A percentile compares a stretch with the other conserved stretches of the same genome.
Conservation (phyloP, 2,113 vertebrate species). For the Vulpes vulpes region DNA sequence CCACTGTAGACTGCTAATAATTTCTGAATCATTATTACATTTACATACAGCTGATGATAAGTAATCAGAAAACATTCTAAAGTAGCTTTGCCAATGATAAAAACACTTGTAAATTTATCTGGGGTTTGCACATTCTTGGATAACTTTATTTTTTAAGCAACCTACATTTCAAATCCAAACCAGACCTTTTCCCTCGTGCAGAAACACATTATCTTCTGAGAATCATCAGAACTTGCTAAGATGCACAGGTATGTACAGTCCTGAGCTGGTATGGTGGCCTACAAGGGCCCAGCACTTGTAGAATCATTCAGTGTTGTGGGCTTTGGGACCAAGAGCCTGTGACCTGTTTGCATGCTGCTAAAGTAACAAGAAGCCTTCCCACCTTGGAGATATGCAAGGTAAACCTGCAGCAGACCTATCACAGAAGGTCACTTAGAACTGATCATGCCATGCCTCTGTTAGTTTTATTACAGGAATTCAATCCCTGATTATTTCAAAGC, state of each 20-base stretch:
- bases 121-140: constrained; percentile 12
- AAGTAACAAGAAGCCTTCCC: not conserved
- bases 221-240: not conserved
- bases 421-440: not conserved
- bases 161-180: not conserved
- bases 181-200: not conserved
- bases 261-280: not conserved
- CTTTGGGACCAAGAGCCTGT: not conserved
- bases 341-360: not conserved
- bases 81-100: not conserved
- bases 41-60: constrained; percentile 49
- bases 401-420: not conserved
- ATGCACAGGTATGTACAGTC: not conserved
- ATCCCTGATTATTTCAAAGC: constrained; percentile 26
- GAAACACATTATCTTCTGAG: not conserved
- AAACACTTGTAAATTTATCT: constrained; percentile 57
- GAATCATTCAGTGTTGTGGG: not conserved
- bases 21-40: constrained; percentile 22
- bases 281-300: not conserved
- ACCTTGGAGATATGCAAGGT: not conserved
- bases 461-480: constrained; percentile 1
- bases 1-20: not conserved
- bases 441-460: not conserved
- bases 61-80: constrained; percentile 47
- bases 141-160: constrained; percentile 45